These are phyloP conservation scores for Myotis myotis DNA, from an alignment of 2,797 vertebrate species.

Conservation along the genomic window DNA sequence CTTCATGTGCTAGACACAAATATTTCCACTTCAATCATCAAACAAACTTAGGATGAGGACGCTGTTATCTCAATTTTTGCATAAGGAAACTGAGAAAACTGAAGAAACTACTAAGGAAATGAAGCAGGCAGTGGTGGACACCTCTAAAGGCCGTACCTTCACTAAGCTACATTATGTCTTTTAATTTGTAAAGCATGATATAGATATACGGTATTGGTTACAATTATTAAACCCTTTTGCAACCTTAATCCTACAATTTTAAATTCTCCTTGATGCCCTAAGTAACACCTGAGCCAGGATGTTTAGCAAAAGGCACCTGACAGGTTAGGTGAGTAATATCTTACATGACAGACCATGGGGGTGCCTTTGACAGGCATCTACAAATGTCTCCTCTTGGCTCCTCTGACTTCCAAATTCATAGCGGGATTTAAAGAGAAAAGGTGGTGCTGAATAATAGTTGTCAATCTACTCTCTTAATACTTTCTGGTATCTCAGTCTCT, in stretches of 20 bases:
- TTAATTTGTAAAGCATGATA: neutral
- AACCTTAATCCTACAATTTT: neutral
- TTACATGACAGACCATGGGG: neutral
- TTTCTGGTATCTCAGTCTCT: neutral
- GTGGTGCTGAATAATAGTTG: neutral
- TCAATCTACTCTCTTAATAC: neutral
- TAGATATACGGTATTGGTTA: neutral
- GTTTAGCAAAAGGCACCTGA: neutral
- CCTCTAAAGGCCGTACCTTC: neutral
- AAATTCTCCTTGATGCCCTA: neutral
- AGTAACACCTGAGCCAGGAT: neutral
- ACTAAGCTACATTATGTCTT: neutral
- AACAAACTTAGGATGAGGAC: neutral
- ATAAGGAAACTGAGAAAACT: neutral
- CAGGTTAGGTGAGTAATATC: neutral
- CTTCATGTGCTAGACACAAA: neutral
- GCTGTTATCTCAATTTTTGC: neutral
- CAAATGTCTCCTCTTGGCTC: neutral
- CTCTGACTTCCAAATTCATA: neutral
- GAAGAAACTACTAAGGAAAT: neutral
- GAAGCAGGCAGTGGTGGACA: neutral
- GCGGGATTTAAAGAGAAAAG: neutral
- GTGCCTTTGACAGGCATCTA: neutral
- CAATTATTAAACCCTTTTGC: neutral
- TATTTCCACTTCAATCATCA: neutral